Evolutionary conservation across 1,140 invertebrate species (phyloP), one percentile per base, ranked within the genome.

Genomic region (Drosophila baimaii): DNA sequence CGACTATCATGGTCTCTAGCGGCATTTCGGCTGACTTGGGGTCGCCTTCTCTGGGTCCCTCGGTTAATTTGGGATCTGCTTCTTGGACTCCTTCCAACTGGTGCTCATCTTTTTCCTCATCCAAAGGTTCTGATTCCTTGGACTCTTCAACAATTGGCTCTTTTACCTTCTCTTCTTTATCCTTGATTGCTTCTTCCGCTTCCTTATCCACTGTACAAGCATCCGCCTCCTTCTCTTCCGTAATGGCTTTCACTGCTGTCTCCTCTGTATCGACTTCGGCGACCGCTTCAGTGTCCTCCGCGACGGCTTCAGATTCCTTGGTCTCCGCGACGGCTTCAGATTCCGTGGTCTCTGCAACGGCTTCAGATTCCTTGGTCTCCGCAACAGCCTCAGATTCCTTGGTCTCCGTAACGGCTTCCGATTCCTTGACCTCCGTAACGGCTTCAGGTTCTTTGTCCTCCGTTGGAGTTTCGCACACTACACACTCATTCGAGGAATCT

Each of bases 401-500:
- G 8, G 19, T 23, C 17, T 54, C 39, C 2, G 29, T 35, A 23
- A 29, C 33, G 10, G 35, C 8, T 4, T 37, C 19, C 5, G 37
- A 37, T 23, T 70, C 51, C 33, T 44, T 27, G 8, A 13, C 33
- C n/a, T 47, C 35, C n/a, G 41, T 25, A 15, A 27, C 9, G 35
- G 27, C 47, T 43, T 54, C 10, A 4, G 15, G 3, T 19, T 68
- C 41, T 15, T 56, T 44, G 3, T 7, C 15, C 3, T 68, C 47
- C 6, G 17, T n/a, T 27, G 27, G 39, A 1, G 33, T 27, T 19
- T 66, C 68, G 8, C 55, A 52, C 7, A 23, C 23, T 8, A 21
- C 7, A 55, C 46, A 43, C 41, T 79, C 77, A n/a, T 68, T 52
- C 1, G 77, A 75, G 12, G 77, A 68, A 19, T 79, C 69, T 10